Base-by-base conservation (phyloP, 2,797 vertebrate species). In the Melanitta fusca region DNA sequence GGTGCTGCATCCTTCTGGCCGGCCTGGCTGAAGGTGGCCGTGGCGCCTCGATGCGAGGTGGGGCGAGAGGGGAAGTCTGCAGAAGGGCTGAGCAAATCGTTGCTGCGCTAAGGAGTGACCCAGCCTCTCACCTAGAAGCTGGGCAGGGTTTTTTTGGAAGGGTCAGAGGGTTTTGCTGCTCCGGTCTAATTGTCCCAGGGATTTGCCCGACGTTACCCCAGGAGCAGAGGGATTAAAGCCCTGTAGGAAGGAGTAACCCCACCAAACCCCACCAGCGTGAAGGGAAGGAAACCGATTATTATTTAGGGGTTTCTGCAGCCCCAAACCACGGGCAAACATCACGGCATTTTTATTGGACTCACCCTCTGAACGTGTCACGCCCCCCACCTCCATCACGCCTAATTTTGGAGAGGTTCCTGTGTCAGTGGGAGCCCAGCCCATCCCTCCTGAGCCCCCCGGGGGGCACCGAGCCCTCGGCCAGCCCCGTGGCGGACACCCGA, bases 11-110 rank as follows among this genome's bases (percentile, higher is more conserved):
- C 73, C 56, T 13, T 27, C 69, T 85, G 22, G 36, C 41, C 73
- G 47, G 10, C 60, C 2, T 0, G 49, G 80, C 87, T 84, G 47
- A 78, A 80, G 68, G 70, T 89, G 91, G 65, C 64, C 4, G 0
- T 25, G 68, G 24, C 2, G 1, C 54, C 74, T 92, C 0, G 0
- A 28, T 72, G 36, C 0, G 0, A 87, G 75, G 62, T 25, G 22
- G 38, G 28, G 36, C 25, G 49, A 43, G 75, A 66, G 27, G 41
- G 22, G 14, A 38, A 28, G 10, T 38, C 75, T 75, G 74, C 82
- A 90, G 79, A 74, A 69, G 43, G 60, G 61, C 43, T 80, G 78
- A 41, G 27, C 19, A 85, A 54, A 65, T 65, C n/a, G 18, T 32
- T 3, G 2, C 53, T 39, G 32, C 75, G 34, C 14, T 56, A 45